Base-by-base conservation (phyloP, 2,113 vertebrate genomes). In the Carettochelys insculpta region DNA sequence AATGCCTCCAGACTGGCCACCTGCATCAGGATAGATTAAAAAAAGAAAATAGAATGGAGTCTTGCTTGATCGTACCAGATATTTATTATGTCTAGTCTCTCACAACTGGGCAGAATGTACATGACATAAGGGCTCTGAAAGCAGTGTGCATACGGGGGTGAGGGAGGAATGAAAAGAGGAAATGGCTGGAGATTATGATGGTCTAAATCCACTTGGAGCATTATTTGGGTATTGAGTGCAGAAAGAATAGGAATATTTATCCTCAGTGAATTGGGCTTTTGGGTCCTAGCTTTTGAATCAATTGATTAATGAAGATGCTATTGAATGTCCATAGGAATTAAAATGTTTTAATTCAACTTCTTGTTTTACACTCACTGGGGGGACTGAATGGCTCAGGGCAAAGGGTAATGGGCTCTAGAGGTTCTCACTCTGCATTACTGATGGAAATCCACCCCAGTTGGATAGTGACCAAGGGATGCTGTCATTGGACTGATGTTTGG, bases 1-100 rank as follows among this genome's bases (percentile, higher is more conserved):
- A 95, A 85, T 99, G 98, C 82, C 93, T 97, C 98, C 99, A 99
- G 90, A 99, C 86, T 0, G 98, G 98, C 87, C 98, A 94, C 97
- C 99, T 99, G 92, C 1, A 7, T 5, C 48, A 13, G 0, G n/a
- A 29, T 38, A 31, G 8, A 54, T 48, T 38, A 38, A 22, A 68
- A 50, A 34, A 48, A 52, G 29, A 1, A 4, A n/a, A 1, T 51
- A 6, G 4, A 25, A 1, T 51, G 8, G 4, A 25, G 1, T 2
- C 4, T 61, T 3, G 2, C 3, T 8, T 65, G 45, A 47, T 0
- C 11, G 2, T 50, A 82, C n/a, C 20, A 51, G n/a, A 24, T n/a
- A 24, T 54, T 22, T 80, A 50, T 2, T 51, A 34, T 47, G 34
- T 43, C 25, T 20, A 80, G 73, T 45, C 48, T 71, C 56, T 48